Conservation (phyloP, 92 coral and sea anemone genomes). For the Umimayanthus chanpuru region DNA sequence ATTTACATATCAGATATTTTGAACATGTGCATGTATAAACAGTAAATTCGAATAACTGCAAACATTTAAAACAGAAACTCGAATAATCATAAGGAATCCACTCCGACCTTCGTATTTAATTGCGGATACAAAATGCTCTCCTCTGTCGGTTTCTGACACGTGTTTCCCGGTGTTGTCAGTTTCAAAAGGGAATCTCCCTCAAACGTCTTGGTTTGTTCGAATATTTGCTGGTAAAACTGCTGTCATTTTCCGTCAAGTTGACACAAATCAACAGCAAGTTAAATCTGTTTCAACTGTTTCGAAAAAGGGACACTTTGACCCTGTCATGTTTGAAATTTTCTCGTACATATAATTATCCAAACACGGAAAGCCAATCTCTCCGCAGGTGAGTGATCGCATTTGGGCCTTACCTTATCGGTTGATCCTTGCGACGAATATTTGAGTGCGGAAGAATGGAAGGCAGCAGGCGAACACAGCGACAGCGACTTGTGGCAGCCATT, state of each 20-base stretch:
- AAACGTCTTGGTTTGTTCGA: background rate
- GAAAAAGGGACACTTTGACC: too few species aligned
- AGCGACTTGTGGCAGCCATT: slow-evolving; percentile 51
- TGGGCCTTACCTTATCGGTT: slow-evolving; percentile 60
- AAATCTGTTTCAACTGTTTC: too few species aligned
- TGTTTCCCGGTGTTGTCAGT: background rate
- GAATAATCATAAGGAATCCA: too few species aligned
- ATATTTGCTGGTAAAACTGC: background rate
- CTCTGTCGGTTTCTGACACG: background rate
- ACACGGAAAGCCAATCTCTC: background rate
- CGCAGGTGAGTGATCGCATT: too few species aligned
- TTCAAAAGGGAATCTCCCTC: slow-evolving; percentile 38
- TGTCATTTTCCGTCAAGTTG: too few species aligned
- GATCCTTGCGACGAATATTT: slow-evolving; percentile 52
- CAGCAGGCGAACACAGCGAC: slow-evolving; percentile 39
- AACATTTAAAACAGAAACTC: too few species aligned
- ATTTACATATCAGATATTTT: too few species aligned
- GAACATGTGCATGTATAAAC: too few species aligned
- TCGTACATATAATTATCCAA: background rate
- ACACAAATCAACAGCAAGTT: background rate
- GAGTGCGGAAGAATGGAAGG: slow-evolving; percentile 57
- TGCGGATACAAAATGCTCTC: background rate
- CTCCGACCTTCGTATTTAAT: too few species aligned
- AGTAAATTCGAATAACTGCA: too few species aligned
- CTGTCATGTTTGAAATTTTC: too few species aligned